Evolutionary conservation across 2,888 invertebrate species (phyloP), one percentile per base, ranked within the genome.

Genomic region (Dioctria rufipes): DNA sequence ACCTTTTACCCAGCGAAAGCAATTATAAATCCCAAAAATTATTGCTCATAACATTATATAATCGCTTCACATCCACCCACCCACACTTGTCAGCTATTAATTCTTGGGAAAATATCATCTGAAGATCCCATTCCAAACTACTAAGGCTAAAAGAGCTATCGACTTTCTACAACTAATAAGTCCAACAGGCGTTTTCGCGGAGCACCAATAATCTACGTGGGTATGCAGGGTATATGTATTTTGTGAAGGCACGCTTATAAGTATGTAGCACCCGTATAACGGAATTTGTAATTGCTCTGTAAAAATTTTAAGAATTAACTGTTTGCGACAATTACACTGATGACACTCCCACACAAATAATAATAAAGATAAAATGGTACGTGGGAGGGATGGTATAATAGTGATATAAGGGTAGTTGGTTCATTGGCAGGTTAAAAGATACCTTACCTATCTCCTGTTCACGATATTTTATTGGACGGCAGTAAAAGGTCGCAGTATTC

Each of bases 1-100:
- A 54, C 11, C 54, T 11, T n/a, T 4, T 11, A 11, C 54, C 4
- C 54, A 11, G 8, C 9, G 37, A 25, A 25, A 69, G 51, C 49
- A 69, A 69, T 69, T 69, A 25, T 25, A 69, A 69, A 69, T 69
- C 69, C 69, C 69, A 69, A 69, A 46, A 49, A 67, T 67, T 67
- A 43, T 25, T 25, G 25, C 67, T 67, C 49, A 43, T 67, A 5
- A 67, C 67, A 49, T 49, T 37, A 51, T 5, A 51, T 49, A 54
- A 51, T 25, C 25, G 25, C 0, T 25, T 8, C 51, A 51, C 37
- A 69, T 49, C 49, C 69, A 51, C 54, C 49, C 69, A 51, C 54
- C 69, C 51, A 51, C 49, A 51, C 51, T 69, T 69, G 49, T 49
- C 69, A 39, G 69, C 54, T 25, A 69, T 51, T 25, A 69, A 69